Conservation (phyloP, 1,140 invertebrate species). For the Tigriopus japonicus region DNA sequence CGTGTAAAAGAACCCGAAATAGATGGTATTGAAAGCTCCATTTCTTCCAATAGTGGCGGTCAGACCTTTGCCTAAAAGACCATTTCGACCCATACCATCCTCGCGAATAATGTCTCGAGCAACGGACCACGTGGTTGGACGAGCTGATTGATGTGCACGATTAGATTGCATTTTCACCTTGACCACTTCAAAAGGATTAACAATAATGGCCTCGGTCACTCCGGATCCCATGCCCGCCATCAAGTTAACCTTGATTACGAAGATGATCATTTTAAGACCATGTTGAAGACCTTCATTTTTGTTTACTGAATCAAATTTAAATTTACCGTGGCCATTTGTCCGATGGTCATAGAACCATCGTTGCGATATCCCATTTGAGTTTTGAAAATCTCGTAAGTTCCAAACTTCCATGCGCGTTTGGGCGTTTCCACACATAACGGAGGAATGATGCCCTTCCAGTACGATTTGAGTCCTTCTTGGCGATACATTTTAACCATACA, state of each 20-base stretch:
- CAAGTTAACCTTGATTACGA: slow-evolving; percentile 45
- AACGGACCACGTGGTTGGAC: slow-evolving; percentile 51
- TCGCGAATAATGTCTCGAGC: slow-evolving; percentile 53
- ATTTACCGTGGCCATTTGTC: too few relatives aligned
- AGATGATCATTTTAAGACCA: too few relatives aligned
- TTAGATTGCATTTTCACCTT: slow-evolving; percentile 55
- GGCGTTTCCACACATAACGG: slow-evolving; percentile 85
- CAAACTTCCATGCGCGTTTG: slow-evolving; percentile 75
- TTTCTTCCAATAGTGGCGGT: slow-evolving; percentile 68
- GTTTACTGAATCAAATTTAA: too few relatives aligned
- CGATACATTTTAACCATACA: slow-evolving; percentile 72
- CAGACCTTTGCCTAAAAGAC: slow-evolving; percentile 44
- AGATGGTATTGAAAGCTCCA: slow-evolving; percentile 75
- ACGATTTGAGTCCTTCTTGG: slow-evolving; percentile 53
- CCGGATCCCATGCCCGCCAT: slow-evolving; percentile 66
- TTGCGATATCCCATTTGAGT: slow-evolving; percentile 22
- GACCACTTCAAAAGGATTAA: slow-evolving; percentile 87
- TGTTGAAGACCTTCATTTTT: too few relatives aligned
- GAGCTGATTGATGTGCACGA: slow-evolving; percentile 29
- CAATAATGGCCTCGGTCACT: slow-evolving; percentile 64
- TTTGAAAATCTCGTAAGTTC: slow-evolving; percentile 83
- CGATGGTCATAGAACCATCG: too few relatives aligned
- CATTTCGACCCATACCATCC: slow-evolving; percentile 25
- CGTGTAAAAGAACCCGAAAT: slow-evolving; percentile 85
- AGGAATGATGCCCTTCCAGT: slow-evolving; percentile 80